Conservation (phyloP, 1,140 invertebrate species). For the Ditylenchus dipsaci region DNA sequence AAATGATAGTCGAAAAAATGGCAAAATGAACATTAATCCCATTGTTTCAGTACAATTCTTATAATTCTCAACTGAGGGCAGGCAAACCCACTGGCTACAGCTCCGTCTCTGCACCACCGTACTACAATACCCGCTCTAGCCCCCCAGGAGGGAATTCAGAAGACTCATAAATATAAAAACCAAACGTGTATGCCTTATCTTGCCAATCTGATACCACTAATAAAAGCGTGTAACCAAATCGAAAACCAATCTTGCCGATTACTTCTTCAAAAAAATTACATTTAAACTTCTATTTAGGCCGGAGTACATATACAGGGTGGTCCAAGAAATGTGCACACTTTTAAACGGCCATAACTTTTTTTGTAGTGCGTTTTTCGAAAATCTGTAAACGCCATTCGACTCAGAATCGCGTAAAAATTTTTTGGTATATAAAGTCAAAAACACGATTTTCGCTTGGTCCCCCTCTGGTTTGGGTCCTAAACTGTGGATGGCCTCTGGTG, state of each 20-base stretch:
- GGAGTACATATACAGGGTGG: too few species aligned
- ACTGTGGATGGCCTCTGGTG: too few species aligned
- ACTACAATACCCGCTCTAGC: conserved; percentile 16
- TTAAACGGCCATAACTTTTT: too few species aligned
- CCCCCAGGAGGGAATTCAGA: conserved; percentile 21
- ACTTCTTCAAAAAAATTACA: too few species aligned
- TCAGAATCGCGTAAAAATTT: too few species aligned
- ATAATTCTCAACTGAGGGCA: conserved; percentile 44
- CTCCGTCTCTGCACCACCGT: conserved; percentile 38
- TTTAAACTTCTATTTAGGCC: too few species aligned
- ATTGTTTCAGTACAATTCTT: conserved; percentile 50
- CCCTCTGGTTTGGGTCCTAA: too few species aligned
- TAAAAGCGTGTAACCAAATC: not conserved
- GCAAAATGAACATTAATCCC: not conserved
- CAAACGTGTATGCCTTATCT: not conserved
- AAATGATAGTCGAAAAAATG: not conserved
- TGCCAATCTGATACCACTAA: not conserved
- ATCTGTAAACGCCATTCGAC: too few species aligned
- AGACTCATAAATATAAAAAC: conserved; percentile 14
- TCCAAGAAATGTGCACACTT: too few species aligned
- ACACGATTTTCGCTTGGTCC: too few species aligned
- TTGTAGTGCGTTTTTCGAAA: too few species aligned
- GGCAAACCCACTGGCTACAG: conserved; percentile 39
- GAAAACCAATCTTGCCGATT: not conserved
- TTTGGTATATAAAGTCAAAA: too few species aligned